phyloP scores from a whole-genome alignment of 2,888 invertebrate genomes.

The Crepidodera aurea region DNA sequence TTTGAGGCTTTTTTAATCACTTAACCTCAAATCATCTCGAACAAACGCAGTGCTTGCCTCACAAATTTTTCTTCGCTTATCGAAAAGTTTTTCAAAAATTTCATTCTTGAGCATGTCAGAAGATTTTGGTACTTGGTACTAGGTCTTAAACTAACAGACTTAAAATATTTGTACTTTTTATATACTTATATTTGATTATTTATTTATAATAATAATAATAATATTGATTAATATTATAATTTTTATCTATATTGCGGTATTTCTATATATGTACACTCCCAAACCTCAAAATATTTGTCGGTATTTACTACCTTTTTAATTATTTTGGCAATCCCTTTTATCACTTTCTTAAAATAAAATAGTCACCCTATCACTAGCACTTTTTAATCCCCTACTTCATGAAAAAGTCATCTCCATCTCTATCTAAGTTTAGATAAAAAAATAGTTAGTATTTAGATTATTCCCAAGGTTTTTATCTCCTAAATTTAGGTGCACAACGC shows the following conservation, averaged over 20 bases:
- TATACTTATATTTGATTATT: no score
- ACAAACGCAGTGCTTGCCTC: conserved; percentile 7
- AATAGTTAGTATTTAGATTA: no score
- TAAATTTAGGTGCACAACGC: no score
- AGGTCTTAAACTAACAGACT: no score
- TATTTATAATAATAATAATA: no score
- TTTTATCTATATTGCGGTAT: no score
- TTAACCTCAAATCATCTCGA: conserved; percentile 49
- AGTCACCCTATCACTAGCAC: not conserved
- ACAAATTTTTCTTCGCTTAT: conserved; percentile 13
- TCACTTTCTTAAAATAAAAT: not conserved
- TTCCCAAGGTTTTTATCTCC: no score
- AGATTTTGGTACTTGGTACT: not conserved
- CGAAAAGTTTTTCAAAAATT: conserved; percentile 16
- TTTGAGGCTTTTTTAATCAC: conserved; percentile 47
- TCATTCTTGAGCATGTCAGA: conserved; percentile 15
- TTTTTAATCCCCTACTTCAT: no score
- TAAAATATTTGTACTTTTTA: no score
- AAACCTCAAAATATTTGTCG: not conserved
- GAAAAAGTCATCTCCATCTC: no score
- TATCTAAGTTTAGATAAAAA: no score
- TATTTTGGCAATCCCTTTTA: not conserved
- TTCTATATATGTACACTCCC: not conserved
- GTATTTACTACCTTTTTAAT: not conserved
- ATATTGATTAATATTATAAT: no score